A percentile compares a stretch with the other conserved stretches of the same genome.
These are phyloP conservation scores for Augochlora pura DNA, from an alignment of 1,140 invertebrate genomes.

Conservation along the genomic window DNA sequence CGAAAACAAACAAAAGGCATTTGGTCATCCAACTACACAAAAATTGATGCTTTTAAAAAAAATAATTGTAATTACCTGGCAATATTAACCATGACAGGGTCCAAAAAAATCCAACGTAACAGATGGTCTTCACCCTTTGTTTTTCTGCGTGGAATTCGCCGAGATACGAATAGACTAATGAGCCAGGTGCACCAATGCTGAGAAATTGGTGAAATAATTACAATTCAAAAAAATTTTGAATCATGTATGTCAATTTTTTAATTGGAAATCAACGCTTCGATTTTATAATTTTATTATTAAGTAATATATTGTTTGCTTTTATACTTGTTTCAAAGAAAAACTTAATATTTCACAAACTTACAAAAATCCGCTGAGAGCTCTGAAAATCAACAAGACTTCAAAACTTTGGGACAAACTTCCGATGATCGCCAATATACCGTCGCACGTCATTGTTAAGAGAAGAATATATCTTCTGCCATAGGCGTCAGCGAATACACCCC, in stretches of 20 bases:
- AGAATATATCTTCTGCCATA: constrained; percentile 84
- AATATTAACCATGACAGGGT: constrained; percentile 83
- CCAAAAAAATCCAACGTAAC: constrained; percentile 83
- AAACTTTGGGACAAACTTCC: constrained; percentile 81
- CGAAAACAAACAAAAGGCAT: too few species aligned
- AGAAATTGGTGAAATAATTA: background rate
- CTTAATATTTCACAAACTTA: constrained; percentile 68
- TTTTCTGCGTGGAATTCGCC: constrained; percentile 84
- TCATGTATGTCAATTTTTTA: too few species aligned
- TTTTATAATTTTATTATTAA: too few species aligned
- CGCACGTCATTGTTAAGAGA: constrained; percentile 82
- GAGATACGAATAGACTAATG: constrained; percentile 83
- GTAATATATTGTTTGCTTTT: too few species aligned
- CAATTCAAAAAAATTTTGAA: too few species aligned
- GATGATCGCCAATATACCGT: constrained; percentile 80
- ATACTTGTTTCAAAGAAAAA: too few species aligned
- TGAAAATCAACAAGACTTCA: constrained; percentile 78
- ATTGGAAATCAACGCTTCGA: too few species aligned
- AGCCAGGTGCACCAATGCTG: constrained; percentile 82
- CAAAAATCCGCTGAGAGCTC: constrained; percentile 82
- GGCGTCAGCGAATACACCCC: constrained; percentile 85
- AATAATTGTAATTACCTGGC: constrained; percentile 76
- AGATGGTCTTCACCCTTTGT: constrained; percentile 81
- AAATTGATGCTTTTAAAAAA: too few species aligned
- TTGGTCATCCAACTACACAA: too few species aligned